These are phyloP conservation scores for Holcopasites calliopsidis DNA, from an alignment of 1,140 invertebrate species.

Conservation along the genomic window DNA sequence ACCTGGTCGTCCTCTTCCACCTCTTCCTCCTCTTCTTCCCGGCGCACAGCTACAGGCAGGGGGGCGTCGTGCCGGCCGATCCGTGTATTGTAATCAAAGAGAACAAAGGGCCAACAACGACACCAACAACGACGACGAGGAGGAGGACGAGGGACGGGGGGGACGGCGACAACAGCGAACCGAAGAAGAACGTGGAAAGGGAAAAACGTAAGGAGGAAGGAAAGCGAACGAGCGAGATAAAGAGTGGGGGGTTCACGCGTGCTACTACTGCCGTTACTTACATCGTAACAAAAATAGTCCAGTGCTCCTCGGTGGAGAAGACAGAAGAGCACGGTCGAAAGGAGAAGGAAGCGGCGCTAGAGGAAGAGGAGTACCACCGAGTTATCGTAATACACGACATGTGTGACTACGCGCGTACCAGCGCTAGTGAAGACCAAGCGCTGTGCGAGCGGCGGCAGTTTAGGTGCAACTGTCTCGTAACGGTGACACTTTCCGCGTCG, in stretches of 20 bases:
- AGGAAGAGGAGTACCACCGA: slow-evolving; percentile 18
- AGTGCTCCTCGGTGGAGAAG: slow-evolving; percentile 16
- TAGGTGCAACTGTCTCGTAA: background rate
- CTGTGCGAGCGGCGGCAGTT: slow-evolving; percentile 12
- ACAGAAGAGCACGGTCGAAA: background rate
- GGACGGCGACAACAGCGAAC: background rate
- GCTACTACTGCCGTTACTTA: slow-evolving; percentile 55
- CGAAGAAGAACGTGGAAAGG: slow-evolving; percentile 27
- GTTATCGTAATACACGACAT: slow-evolving; percentile 25
- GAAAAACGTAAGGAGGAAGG: slow-evolving; percentile 44
- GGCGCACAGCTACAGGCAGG: slow-evolving; percentile 47
- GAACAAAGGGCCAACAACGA: slow-evolving; percentile 48
- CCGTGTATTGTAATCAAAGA: slow-evolving; percentile 42
- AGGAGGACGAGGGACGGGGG: slow-evolving; percentile 33
- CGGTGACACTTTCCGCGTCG: background rate
- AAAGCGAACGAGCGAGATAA: slow-evolving; percentile 34
- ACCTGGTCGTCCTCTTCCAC: slow-evolving; percentile 47
- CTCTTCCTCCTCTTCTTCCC: slow-evolving; percentile 51
- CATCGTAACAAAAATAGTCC: slow-evolving; percentile 61
- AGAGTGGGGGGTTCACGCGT: slow-evolving; percentile 48
- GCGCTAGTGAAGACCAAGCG: background rate
- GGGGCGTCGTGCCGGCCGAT: slow-evolving; percentile 39
- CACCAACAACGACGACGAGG: slow-evolving; percentile 40
- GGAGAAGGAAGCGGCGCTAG: slow-evolving; percentile 7
- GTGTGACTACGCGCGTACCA: background rate